phyloP scores from a whole-genome alignment of 2,113 vertebrate species.

The Paraplagusia blochii region DNA sequence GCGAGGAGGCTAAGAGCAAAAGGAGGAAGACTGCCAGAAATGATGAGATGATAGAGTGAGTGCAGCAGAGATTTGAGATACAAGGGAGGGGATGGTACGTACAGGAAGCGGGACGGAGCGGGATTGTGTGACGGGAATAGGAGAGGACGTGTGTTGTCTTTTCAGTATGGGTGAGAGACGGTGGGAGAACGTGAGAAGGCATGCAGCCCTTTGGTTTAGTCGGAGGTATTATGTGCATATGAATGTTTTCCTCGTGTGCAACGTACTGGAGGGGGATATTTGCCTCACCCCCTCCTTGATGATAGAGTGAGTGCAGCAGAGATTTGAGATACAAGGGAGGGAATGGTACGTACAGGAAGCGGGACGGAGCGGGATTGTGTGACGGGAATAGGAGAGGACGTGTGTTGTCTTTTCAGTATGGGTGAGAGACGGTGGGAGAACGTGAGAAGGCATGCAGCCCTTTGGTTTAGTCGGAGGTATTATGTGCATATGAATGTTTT shows the following conservation, averaged over 20 bases:
- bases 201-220: slow-evolving; percentile 41
- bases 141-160: slow-evolving; percentile 21
- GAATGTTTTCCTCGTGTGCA: slow-evolving; percentile 39
- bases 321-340: slow-evolving; percentile 44
- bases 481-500: slow-evolving; percentile 57
- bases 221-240: slow-evolving; percentile 48
- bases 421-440: slow-evolving; percentile 11
- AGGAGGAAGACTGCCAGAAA: slow-evolving; percentile 46
- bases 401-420: slow-evolving; percentile 6
- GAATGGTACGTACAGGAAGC: slow-evolving; percentile 31
- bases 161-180: slow-evolving; percentile 2
- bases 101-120: slow-evolving; percentile 42
- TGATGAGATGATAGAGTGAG: slow-evolving; percentile 57
- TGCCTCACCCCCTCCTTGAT: slow-evolving; percentile 50
- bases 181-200: slow-evolving; percentile 36
- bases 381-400: slow-evolving; percentile 41
- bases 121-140: slow-evolving; percentile 54
- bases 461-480: slow-evolving; percentile 44
- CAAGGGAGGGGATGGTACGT: slow-evolving; percentile 18
- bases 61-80: slow-evolving; percentile 50
- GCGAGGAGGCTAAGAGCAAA: slow-evolving; percentile 44
- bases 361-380: slow-evolving; percentile 51
- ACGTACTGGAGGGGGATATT: slow-evolving; percentile 38
- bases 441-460: slow-evolving; percentile 39
- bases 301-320: slow-evolving; percentile 55